These are phyloP conservation scores for Siniperca scherzeri DNA, from an alignment of 2,797 vertebrate species.

Conservation along the genomic window DNA sequence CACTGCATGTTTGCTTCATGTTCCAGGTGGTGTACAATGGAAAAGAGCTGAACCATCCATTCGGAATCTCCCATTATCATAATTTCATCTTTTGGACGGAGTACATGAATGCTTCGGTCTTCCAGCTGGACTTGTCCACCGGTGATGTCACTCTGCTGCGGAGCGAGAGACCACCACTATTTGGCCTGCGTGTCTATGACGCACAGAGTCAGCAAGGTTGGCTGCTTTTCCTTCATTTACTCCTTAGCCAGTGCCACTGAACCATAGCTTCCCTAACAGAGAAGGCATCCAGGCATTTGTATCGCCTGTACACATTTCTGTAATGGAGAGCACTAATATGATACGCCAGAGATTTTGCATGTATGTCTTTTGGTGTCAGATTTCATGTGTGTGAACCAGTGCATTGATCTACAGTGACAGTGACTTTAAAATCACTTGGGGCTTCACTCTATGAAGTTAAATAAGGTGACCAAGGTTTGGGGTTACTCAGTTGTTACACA, in stretches of 20 bases:
- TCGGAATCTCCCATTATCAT: slow-evolving; percentile 95
- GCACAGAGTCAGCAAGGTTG: slow-evolving; percentile 96
- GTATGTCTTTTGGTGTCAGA: slow-evolving; percentile 28
- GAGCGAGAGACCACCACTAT: slow-evolving; percentile 95
- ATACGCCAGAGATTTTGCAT: slow-evolving; percentile 15
- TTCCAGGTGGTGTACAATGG: slow-evolving; percentile 95
- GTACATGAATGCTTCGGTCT: slow-evolving; percentile 99
- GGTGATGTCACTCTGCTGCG: slow-evolving; percentile 92
- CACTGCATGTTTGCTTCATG: slow-evolving; percentile 43
- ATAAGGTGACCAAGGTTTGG: slow-evolving; percentile 39
- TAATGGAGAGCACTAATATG: slow-evolving; percentile 44
- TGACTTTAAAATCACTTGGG: slow-evolving; percentile 43
- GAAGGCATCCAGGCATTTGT: slow-evolving; percentile 23
- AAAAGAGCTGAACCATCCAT: slow-evolving; percentile 97
- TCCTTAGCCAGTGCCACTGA: slow-evolving; percentile 30
- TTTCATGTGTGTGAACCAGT: slow-evolving; percentile 33
- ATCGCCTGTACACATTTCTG: slow-evolving; percentile 21
- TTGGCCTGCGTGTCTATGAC: slow-evolving; percentile 96
- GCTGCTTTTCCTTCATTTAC: slow-evolving; percentile 51
- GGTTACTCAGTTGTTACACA: slow-evolving; percentile 56
- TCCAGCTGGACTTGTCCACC: slow-evolving; percentile 92
- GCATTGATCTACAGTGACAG: slow-evolving; percentile 56
- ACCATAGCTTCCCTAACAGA: slow-evolving; percentile 38
- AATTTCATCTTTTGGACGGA: slow-evolving; percentile 98
- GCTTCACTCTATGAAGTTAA: slow-evolving; percentile 48